A percentile compares a stretch with the other conserved stretches of the same genome.
phyloP scores from a whole-genome alignment of 1,140 invertebrate species.

The Dendroctonus ponderosae region DNA sequence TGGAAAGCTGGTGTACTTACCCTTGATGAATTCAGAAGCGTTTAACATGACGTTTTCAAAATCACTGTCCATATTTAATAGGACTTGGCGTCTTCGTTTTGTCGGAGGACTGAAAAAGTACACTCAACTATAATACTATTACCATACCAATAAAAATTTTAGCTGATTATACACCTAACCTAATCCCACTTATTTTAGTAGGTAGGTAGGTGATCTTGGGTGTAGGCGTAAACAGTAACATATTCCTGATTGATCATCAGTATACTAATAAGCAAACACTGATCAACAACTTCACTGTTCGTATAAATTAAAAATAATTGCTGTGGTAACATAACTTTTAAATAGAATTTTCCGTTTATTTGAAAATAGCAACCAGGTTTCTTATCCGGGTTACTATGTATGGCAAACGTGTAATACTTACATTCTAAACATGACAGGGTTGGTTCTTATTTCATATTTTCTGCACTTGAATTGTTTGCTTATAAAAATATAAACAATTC shows the following conservation, averaged over 20 bases:
- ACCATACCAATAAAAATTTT: slow-evolving; percentile 35
- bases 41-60: slow-evolving; percentile 54
- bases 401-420: no score
- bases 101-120: slow-evolving; percentile 38
- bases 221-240: slow-evolving; percentile 36
- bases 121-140: slow-evolving; percentile 19
- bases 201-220: slow-evolving; percentile 36
- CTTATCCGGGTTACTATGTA: no score
- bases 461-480: no score
- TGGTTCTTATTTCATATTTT: no score
- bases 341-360: no score
- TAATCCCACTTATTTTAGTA: slow-evolving; percentile 37
- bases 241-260: slow-evolving; percentile 24
- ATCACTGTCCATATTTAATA: slow-evolving; percentile 52
- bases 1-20: slow-evolving; percentile 43
- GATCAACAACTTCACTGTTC: no score
- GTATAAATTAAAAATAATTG: no score
- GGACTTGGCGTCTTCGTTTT: slow-evolving; percentile 36
- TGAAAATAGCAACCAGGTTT: no score
- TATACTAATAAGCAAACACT: no score
- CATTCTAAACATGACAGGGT: no score
- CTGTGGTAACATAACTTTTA: no score
- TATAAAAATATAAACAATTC: no score
- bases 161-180: slow-evolving; percentile 36
- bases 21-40: slow-evolving; percentile 58